Conservation (phyloP, 2,797 vertebrate genomes). For the Gastrophryne carolinensis region DNA sequence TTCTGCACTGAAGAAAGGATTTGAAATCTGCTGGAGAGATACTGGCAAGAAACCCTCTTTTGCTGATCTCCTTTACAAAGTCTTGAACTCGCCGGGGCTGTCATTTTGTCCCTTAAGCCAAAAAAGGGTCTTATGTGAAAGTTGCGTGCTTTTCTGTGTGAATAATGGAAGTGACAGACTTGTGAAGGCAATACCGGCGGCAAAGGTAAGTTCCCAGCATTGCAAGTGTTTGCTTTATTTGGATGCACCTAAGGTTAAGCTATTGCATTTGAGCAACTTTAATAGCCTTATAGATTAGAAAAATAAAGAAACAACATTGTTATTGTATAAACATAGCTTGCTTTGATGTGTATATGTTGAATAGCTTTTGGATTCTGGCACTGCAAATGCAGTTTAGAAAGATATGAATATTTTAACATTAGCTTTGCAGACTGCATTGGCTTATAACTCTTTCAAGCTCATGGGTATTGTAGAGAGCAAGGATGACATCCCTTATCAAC, state of each 20-base stretch:
- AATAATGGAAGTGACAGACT: constrained; percentile 68
- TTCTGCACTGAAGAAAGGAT: constrained; percentile 69
- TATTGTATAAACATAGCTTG: not conserved
- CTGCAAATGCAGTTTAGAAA: not conserved
- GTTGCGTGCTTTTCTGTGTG: constrained; percentile 70
- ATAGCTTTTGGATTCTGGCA: not conserved
- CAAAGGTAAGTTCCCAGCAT: constrained; percentile 73
- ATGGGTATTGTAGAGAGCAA: no score
- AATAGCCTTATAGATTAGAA: not conserved
- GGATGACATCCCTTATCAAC: no score
- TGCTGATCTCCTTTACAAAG: constrained; percentile 56
- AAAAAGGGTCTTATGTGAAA: constrained; percentile 68
- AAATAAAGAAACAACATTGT: not conserved
- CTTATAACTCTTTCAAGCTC: not conserved
- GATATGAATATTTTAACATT: not conserved
- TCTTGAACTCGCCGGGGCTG: constrained; percentile 48
- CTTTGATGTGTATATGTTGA: not conserved
- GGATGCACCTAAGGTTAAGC: not conserved
- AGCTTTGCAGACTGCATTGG: not conserved
- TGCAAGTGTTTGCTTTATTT: constrained; percentile 19
- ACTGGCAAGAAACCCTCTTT: constrained; percentile 57
- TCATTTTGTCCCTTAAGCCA: constrained; percentile 53
- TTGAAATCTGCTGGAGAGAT: constrained; percentile 60
- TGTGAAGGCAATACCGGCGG: constrained; percentile 63
- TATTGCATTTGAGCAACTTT: constrained; percentile 5